Conservation (phyloP, 1,140 invertebrate species). For the Heliconius nattereri region DNA sequence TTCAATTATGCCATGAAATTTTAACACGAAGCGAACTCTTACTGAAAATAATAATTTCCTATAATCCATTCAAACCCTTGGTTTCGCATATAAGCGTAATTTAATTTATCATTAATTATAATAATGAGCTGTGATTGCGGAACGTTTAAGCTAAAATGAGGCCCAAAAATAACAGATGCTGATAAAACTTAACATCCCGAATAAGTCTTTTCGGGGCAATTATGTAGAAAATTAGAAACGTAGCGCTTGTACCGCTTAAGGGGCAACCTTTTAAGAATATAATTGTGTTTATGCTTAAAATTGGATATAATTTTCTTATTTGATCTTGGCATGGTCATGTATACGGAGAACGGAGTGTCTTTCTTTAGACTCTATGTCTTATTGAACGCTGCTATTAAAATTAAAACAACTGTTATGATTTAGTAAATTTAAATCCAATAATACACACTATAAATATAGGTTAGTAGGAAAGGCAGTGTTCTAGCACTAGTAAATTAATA, state of each 20-base stretch:
- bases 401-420: no score
- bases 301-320: not conserved
- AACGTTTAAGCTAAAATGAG: slow-evolving; percentile 13
- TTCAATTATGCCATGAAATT: not conserved
- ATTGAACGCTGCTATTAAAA: no score
- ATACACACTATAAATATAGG: no score
- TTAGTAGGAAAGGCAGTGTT: no score
- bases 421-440: no score
- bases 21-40: not conserved
- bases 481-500: no score
- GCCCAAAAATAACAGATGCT: slow-evolving; percentile 1
- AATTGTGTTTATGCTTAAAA: not conserved
- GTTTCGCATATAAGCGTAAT: slow-evolving; percentile 31
- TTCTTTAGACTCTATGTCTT: no score
- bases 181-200: not conserved
- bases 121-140: slow-evolving; percentile 30
- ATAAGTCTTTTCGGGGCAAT: slow-evolving; percentile 8
- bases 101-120: slow-evolving; percentile 38
- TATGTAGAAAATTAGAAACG: slow-evolving; percentile 13
- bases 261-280: not conserved
- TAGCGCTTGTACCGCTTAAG: not conserved
- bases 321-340: not conserved
- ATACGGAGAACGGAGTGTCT: no score
- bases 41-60: not conserved
- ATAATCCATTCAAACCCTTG: slow-evolving; percentile 11